Conservation (phyloP, 2,797 vertebrate genomes). For the Anguilla anguilla region DNA sequence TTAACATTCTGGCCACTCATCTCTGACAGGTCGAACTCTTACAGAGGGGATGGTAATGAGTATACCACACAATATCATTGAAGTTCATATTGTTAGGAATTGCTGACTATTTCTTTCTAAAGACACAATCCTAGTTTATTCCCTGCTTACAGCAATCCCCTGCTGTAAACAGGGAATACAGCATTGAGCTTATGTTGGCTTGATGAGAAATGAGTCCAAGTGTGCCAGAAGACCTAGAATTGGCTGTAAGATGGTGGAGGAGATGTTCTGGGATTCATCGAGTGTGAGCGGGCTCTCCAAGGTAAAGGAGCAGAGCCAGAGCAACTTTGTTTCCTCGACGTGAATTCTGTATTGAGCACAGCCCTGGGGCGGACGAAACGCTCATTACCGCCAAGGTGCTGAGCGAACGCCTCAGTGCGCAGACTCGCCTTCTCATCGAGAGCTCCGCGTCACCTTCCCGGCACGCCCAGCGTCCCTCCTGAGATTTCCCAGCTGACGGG, state of each 20-base stretch:
- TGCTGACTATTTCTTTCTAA: background rate
- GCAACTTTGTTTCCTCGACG: background rate
- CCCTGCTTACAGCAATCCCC: too few relatives aligned
- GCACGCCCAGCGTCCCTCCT: constrained; percentile 44
- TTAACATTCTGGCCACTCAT: background rate
- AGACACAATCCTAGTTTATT: background rate
- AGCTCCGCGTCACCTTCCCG: constrained; percentile 45
- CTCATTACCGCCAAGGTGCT: background rate
- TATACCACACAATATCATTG: background rate
- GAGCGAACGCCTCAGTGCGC: constrained; percentile 17
- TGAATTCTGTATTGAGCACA: background rate
- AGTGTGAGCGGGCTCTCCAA: background rate
- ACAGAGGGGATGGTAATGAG: background rate
- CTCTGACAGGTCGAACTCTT: background rate
- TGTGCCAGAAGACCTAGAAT: background rate
- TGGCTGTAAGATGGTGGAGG: background rate
- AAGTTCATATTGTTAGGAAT: background rate
- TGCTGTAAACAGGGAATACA: background rate
- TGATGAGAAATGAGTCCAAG: background rate
- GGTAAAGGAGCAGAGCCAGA: background rate
- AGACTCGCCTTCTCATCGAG: constrained; percentile 26
- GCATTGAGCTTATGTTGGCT: background rate
- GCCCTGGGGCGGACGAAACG: background rate
- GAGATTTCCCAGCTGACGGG: constrained; percentile 48
- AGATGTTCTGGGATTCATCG: background rate